Evolutionary conservation across 2,113 vertebrate species (phyloP).

Genomic region (Dasyurus viverrinus): DNA sequence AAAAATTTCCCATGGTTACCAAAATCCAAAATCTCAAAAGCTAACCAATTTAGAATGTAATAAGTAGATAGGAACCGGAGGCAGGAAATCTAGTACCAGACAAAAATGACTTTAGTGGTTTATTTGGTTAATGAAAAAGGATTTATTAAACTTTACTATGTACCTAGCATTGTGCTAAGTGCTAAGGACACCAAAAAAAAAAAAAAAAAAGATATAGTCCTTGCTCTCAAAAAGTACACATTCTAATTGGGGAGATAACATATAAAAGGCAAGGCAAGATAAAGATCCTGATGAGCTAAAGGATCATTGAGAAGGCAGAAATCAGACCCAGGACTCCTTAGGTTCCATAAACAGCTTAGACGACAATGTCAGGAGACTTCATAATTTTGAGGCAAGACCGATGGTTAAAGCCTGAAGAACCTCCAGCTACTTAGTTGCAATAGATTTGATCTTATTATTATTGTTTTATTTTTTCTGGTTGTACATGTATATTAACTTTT

Average conservation of each 20-base stretch:
- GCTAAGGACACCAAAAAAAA: too few species aligned
- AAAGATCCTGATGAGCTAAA: not conserved
- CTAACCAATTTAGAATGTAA: not conserved
- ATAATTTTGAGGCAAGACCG: not conserved
- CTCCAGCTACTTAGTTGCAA: not conserved
- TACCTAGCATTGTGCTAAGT: too few species aligned
- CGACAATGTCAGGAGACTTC: not conserved
- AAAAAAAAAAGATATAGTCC: too few species aligned
- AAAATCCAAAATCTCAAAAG: not conserved
- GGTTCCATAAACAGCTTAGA: not conserved
- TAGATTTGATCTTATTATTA: too few species aligned
- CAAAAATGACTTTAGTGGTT: not conserved
- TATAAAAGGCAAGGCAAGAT: too few species aligned
- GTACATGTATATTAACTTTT: too few species aligned
- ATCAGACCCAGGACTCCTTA: not conserved
- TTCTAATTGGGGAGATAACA: too few species aligned
- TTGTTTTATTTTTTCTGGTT: too few species aligned
- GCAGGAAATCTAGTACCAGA: not conserved
- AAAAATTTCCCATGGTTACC: not conserved
- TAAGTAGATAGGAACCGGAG: not conserved
- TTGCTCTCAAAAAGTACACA: too few species aligned
- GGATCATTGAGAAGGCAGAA: not conserved
- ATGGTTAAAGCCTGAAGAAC: not conserved
- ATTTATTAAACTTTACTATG: too few species aligned
- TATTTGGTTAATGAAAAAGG: conserved; percentile 1